Evolutionary conservation across 2,113 vertebrate genomes (phyloP).

Genomic region (Caracal caracal): DNA sequence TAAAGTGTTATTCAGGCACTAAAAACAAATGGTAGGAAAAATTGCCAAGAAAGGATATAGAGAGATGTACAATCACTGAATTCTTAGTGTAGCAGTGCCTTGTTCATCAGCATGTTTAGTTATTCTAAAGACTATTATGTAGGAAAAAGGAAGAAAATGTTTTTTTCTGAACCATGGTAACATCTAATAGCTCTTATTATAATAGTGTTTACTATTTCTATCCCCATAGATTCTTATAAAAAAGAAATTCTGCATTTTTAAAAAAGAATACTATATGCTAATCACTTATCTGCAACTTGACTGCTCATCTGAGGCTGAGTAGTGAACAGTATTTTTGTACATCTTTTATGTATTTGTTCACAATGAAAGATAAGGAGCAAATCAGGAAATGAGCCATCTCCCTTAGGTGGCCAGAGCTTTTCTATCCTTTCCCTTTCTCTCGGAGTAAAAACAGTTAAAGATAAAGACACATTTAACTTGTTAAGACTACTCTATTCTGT

Average conservation of each 20-base stretch:
- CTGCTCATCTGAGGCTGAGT: background rate
- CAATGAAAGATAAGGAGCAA: slow-evolving; percentile 41
- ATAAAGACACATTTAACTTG: background rate
- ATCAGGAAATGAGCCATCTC: background rate
- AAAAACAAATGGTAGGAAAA: background rate
- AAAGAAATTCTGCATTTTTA: background rate
- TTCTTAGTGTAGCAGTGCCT: fast-evolving
- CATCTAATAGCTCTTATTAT: background rate
- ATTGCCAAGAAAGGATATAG: background rate
- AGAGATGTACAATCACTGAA: background rate
- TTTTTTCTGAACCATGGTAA: background rate
- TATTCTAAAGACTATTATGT: background rate
- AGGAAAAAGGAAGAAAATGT: background rate
- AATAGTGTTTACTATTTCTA: slow-evolving; percentile 31
- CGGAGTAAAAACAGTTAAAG: background rate
- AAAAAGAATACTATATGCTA: slow-evolving; percentile 12
- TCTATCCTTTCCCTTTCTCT: background rate
- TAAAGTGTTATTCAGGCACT: slow-evolving; percentile 2
- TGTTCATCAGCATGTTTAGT: background rate
- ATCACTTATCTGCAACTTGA: slow-evolving; percentile 28
- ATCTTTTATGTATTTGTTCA: background rate
- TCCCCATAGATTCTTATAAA: background rate
- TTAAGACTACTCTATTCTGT: background rate
- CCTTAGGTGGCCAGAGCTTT: background rate
- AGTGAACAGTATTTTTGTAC: background rate